Percentiles rank a stretch among this genome's conserved stretches.
Conservation (phyloP, 2,797 vertebrate species). For the Tragopan temminckii region DNA sequence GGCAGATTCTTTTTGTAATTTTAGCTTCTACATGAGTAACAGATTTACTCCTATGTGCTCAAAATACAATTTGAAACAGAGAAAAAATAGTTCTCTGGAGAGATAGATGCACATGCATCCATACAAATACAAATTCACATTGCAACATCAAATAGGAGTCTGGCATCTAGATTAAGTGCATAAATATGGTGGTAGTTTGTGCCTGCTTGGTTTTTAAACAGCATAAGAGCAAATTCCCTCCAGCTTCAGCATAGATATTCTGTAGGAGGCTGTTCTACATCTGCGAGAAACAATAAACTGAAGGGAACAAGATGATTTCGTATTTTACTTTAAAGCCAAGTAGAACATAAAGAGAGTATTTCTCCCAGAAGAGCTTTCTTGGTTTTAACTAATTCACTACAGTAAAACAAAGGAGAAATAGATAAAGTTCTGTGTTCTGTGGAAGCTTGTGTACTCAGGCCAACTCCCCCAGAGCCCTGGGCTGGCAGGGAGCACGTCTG, state of each 20-base stretch:
- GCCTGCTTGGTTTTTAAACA: not conserved
- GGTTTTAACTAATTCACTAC: not conserved
- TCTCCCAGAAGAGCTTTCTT: not conserved
- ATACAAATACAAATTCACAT: fast-evolving
- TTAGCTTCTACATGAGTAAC: not conserved
- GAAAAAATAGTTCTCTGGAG: not conserved
- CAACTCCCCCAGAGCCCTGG: not conserved
- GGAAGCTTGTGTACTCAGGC: not conserved
- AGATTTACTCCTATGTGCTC: not conserved
- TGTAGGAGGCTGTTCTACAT: not conserved
- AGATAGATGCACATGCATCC: not conserved
- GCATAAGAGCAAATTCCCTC: not conserved
- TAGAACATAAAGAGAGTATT: not conserved
- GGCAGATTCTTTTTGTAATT: not conserved
- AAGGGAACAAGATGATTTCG: not conserved
- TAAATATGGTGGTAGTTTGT: not conserved
- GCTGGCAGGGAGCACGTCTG: not conserved
- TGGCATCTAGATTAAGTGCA: not conserved
- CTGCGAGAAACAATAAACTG: not conserved
- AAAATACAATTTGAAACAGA: not conserved
- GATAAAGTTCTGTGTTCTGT: not conserved
- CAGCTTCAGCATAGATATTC: not conserved
- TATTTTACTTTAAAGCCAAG: not conserved
- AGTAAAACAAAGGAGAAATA: not conserved
- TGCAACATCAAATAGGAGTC: not conserved